Conservation (phyloP, 2,888 invertebrate species). For the Mechanitis messenoides region DNA sequence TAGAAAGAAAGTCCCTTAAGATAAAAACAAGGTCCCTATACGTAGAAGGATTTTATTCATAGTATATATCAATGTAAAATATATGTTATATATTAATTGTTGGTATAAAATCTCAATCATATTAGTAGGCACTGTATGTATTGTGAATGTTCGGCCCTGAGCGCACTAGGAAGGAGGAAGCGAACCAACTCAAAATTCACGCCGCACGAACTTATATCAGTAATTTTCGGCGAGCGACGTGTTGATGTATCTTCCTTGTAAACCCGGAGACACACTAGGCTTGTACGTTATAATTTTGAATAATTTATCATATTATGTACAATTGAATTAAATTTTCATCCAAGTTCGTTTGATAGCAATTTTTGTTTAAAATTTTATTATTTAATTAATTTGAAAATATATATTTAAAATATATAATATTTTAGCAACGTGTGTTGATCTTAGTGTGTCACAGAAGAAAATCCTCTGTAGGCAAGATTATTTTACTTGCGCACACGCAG, state of each 20-base stretch:
- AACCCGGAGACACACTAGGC: conserved; percentile 42
- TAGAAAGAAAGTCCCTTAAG: no score
- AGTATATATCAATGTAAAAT: no score
- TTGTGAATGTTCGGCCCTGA: conserved; percentile 42
- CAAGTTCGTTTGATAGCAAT: no score
- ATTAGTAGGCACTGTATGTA: conserved; percentile 11
- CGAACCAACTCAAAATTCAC: conserved; percentile 62
- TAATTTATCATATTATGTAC: no score
- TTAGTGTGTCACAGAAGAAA: conserved; percentile 62
- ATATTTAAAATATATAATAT: not conserved
- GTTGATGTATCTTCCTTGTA: conserved; percentile 60
- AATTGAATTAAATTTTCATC: no score
- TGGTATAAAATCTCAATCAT: not conserved
- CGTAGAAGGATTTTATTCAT: no score
- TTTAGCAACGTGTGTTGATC: conserved; percentile 22
- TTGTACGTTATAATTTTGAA: not conserved
- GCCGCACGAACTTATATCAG: conserved; percentile 52
- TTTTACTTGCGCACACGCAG: conserved; percentile 53
- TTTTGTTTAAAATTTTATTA: no score
- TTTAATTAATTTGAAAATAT: no score
- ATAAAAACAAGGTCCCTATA: no score
- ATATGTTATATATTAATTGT: not conserved
- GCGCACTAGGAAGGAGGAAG: conserved; percentile 64
- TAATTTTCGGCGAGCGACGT: conserved; percentile 67
- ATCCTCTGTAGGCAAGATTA: conserved; percentile 45